A percentile compares a stretch with the other conserved stretches of the same genome.
phyloP scores from a whole-genome alignment of 2,888 invertebrate genomes.

The Oeneis ivallda region DNA sequence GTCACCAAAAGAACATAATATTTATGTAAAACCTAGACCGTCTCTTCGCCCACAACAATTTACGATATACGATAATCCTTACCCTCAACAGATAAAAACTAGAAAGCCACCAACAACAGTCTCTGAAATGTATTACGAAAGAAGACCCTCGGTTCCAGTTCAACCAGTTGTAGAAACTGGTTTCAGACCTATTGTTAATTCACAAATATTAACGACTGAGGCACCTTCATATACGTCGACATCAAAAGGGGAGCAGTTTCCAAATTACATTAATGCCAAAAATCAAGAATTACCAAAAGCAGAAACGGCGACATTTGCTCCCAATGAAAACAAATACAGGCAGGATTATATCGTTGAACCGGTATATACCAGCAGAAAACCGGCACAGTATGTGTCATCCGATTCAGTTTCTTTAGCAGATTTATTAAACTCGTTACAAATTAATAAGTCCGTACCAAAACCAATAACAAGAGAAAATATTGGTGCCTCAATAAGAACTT shows the following conservation, averaged over 20 bases:
- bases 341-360: slow-evolving; percentile 62
- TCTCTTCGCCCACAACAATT: slow-evolving; percentile 48
- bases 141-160: slow-evolving; percentile 50
- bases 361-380: slow-evolving; percentile 39
- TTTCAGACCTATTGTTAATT: slow-evolving; percentile 64
- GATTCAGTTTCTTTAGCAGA: slow-evolving; percentile 66
- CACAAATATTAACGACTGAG: slow-evolving; percentile 50
- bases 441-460: slow-evolving; percentile 88
- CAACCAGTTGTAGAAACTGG: slow-evolving; percentile 65
- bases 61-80: slow-evolving; percentile 50
- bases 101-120: slow-evolving; percentile 55
- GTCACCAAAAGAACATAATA: slow-evolving; percentile 54
- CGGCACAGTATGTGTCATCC: slow-evolving; percentile 46
- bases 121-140: slow-evolving; percentile 71
- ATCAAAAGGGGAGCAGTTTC: slow-evolving; percentile 42
- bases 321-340: slow-evolving; percentile 44
- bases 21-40: slow-evolving; percentile 63
- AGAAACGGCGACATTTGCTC: slow-evolving; percentile 46
- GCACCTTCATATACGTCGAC: slow-evolving; percentile 49
- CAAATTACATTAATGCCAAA: slow-evolving; percentile 49
- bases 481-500: slow-evolving; percentile 88
- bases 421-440: slow-evolving; percentile 87
- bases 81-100: slow-evolving; percentile 47
- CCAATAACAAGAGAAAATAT: slow-evolving; percentile 89
- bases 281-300: slow-evolving; percentile 45